Percentiles rank a stretch among this genome's conserved stretches.
These are phyloP conservation scores for Bubo scandiacus DNA, from an alignment of 2,113 vertebrate genomes.

Conservation along the genomic window DNA sequence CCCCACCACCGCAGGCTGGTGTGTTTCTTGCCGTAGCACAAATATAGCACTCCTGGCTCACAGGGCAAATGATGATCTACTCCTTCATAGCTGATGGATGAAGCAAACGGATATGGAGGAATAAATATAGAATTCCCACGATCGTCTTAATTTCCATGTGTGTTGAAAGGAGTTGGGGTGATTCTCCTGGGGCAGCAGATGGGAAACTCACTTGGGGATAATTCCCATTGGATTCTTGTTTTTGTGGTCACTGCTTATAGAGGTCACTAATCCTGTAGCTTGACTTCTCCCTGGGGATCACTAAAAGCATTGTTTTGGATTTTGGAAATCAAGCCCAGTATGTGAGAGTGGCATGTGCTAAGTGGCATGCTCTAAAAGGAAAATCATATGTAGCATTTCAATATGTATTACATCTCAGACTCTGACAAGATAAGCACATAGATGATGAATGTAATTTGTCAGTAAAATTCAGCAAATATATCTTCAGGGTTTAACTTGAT, in stretches of 20 bases:
- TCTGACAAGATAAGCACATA: slow-evolving; percentile 37
- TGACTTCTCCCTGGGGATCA: slow-evolving; percentile 30
- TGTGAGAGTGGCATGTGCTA: background rate
- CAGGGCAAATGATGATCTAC: background rate
- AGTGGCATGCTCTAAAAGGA: background rate
- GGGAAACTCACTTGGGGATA: slow-evolving; percentile 1
- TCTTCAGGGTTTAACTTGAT: slow-evolving; percentile 5
- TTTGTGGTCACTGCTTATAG: slow-evolving; percentile 35
- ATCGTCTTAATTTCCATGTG: background rate
- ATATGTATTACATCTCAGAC: background rate
- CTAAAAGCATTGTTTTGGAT: background rate
- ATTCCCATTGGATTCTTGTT: background rate
- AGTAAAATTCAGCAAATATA: slow-evolving; percentile 33
- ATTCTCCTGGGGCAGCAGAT: slow-evolving; percentile 14
- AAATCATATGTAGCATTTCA: slow-evolving; percentile 4
- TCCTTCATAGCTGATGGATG: background rate
- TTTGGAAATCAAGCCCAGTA: slow-evolving; percentile 7
- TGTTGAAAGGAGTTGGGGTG: background rate
- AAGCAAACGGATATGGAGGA: background rate
- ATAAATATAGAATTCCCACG: background rate
- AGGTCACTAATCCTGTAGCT: background rate
- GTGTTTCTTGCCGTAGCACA: background rate
- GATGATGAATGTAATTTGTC: slow-evolving; percentile 43
- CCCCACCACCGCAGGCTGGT: fast-evolving
- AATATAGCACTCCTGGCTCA: background rate